Percentiles rank a stretch among this genome's conserved stretches.
Conservation (phyloP, 2,888 invertebrate species). For the Phengaris arion region DNA sequence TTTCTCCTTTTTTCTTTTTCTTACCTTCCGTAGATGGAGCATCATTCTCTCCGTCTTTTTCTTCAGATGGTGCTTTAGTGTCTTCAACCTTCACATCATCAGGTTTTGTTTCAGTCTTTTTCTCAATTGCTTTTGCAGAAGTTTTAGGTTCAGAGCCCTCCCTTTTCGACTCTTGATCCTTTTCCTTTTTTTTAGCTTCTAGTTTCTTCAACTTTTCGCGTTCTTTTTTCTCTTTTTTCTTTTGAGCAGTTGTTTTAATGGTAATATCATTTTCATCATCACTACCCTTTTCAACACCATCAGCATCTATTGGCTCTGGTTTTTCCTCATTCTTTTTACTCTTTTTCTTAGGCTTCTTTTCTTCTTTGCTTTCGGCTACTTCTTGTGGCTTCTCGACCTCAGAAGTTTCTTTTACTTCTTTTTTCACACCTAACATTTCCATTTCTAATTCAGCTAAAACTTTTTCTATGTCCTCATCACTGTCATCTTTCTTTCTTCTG, state of each 20-base stretch:
- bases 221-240: constrained; percentile 94
- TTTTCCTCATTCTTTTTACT: constrained; percentile 61
- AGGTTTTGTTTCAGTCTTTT: constrained; percentile 49
- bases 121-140: constrained; percentile 44
- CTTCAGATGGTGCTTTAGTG: constrained; percentile 57
- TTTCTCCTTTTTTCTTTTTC: constrained; percentile 72
- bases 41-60: constrained; percentile 59
- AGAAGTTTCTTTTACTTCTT: constrained; percentile 64
- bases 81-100: constrained; percentile 64
- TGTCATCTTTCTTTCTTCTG: constrained; percentile 86
- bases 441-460: constrained; percentile 89
- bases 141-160: constrained; percentile 50
- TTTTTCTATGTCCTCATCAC: constrained; percentile 90
- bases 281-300: constrained; percentile 65
- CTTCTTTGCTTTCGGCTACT: constrained; percentile 61
- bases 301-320: constrained; percentile 48
- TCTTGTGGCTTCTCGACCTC: constrained; percentile 60
- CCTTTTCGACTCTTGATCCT: constrained; percentile 59
- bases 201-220: constrained; percentile 87
- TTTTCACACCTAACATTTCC: constrained; percentile 85
- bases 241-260: constrained; percentile 90
- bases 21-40: constrained; percentile 60
- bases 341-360: constrained; percentile 57
- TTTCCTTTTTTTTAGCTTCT: constrained; percentile 82
- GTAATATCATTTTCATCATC: constrained; percentile 80